These are phyloP conservation scores for Melanostigma gelatinosum DNA, from an alignment of 2,113 vertebrate genomes.

Conservation along the genomic window DNA sequence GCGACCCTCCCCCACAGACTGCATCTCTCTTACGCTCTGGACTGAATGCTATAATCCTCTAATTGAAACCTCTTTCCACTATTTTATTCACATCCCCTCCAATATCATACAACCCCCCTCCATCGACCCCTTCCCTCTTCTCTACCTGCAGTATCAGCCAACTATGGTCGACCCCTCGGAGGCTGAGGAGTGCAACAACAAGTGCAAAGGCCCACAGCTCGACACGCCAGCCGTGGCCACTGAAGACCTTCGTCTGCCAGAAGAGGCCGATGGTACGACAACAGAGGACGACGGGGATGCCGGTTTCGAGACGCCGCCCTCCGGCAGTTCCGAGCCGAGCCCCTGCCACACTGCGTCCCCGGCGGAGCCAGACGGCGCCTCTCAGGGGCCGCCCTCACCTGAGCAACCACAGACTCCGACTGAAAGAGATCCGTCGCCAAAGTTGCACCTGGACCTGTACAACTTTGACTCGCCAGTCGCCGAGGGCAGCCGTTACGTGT, in stretches of 20 bases:
- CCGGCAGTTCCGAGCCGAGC: constrained; percentile 68
- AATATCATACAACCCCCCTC: constrained; percentile 5
- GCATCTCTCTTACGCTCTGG: constrained; percentile 58
- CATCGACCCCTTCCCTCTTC: constrained; percentile 4
- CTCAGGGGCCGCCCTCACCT: constrained; percentile 10
- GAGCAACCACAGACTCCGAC: constrained; percentile 46
- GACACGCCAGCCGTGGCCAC: constrained; percentile 64
- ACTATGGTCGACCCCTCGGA: constrained; percentile 86
- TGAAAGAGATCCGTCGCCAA: constrained; percentile 77
- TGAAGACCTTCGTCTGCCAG: constrained; percentile 69
- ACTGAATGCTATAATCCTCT: constrained; percentile 62
- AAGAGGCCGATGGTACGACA: constrained; percentile 63
- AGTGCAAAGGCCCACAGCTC: constrained; percentile 72
- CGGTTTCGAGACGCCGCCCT: constrained; percentile 71
- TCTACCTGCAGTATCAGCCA: constrained; percentile 58
- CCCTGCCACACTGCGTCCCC: constrained; percentile 53
- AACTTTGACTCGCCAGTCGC: constrained; percentile 94
- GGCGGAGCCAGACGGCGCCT: background rate
- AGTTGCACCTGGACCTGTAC: constrained; percentile 94
- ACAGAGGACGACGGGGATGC: constrained; percentile 71
- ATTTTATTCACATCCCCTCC: constrained; percentile 32
- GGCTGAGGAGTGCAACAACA: constrained; percentile 76
- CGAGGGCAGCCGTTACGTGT: constrained; percentile 96
- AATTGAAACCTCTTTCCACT: constrained; percentile 54
- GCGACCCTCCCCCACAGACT: constrained; percentile 62